Evolutionary conservation across 2,888 invertebrate species (phyloP).

Genomic region (Brenthis daphne): DNA sequence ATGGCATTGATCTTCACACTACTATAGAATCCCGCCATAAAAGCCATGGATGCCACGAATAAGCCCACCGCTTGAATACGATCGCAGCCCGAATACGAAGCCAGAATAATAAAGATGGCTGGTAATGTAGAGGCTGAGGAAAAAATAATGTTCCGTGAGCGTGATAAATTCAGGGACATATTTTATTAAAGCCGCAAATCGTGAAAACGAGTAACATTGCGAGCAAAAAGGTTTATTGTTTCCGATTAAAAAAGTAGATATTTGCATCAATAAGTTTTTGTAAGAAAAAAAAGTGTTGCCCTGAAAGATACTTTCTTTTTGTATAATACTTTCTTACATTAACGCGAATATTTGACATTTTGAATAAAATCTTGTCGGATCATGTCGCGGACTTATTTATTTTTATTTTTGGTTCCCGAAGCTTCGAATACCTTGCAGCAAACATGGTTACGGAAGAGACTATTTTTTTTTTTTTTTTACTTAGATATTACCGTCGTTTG

Average conservation of each 20-base stretch:
- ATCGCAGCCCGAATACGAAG: conserved; percentile 84
- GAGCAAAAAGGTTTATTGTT: conserved; percentile 22
- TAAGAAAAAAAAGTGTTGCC: background rate
- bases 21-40: conserved; percentile 87
- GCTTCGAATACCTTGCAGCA: too few species aligned
- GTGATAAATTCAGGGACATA: conserved; percentile 45
- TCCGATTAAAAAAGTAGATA: conserved; percentile 23
- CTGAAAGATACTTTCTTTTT: too few species aligned
- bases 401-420: too few species aligned
- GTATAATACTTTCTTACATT: too few species aligned
- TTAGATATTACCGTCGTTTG: too few species aligned
- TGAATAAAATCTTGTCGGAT: too few species aligned
- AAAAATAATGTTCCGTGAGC: conserved; percentile 49
- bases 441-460: too few species aligned
- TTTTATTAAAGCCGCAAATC: conserved; percentile 30
- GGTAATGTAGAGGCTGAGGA: conserved; percentile 83
- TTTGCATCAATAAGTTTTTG: conserved; percentile 8
- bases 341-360: too few species aligned
- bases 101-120: conserved; percentile 83
- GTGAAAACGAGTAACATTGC: conserved; percentile 23
- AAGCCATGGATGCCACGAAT: conserved; percentile 84
- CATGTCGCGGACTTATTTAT: too few species aligned
- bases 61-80: conserved; percentile 72
- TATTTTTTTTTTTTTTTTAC: too few species aligned
- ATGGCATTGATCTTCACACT: conserved; percentile 85